These are phyloP conservation scores for Eugnorisma glareosa DNA, from an alignment of 2,888 invertebrate species.

Conservation along the genomic window DNA sequence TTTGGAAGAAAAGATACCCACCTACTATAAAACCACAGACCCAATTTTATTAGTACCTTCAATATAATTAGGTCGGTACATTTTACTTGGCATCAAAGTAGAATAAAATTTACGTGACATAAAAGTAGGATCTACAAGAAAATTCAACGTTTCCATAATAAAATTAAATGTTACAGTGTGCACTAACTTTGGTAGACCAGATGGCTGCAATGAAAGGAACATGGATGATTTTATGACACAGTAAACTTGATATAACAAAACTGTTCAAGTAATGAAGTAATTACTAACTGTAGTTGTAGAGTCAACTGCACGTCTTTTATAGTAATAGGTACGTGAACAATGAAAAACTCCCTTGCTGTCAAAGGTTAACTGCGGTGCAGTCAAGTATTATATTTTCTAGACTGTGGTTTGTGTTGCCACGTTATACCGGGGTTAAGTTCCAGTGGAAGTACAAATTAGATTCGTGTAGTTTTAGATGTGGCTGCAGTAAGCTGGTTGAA, in stretches of 20 bases:
- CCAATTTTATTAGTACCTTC: neutral
- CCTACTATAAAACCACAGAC: too few species aligned
- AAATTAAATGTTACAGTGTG: slow-evolving; percentile 23
- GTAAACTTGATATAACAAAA: slow-evolving; percentile 20
- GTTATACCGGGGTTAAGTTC: slow-evolving; percentile 30
- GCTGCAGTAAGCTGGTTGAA: neutral
- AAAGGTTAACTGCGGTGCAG: neutral
- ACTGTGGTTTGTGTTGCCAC: slow-evolving; percentile 29
- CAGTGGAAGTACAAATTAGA: slow-evolving; percentile 38
- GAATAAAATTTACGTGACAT: slow-evolving; percentile 14
- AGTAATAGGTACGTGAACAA: neutral
- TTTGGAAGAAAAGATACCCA: neutral
- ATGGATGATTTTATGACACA: slow-evolving; percentile 24
- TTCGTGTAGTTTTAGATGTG: slow-evolving; percentile 20
- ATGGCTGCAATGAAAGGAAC: slow-evolving; percentile 37
- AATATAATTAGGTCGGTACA: neutral
- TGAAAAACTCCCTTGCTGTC: neutral
- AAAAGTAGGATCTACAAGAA: slow-evolving; percentile 2
- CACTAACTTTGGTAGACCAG: slow-evolving; percentile 26
- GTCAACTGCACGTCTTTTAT: neutral
- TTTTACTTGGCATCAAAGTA: neutral
- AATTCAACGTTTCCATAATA: slow-evolving; percentile 2
- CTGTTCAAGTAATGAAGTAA: slow-evolving; percentile 6
- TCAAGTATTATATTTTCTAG: too few species aligned
- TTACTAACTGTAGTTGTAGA: neutral